Base-by-base conservation (phyloP, 2,888 invertebrate species). In the Petrolisthes cinctipes region DNA sequence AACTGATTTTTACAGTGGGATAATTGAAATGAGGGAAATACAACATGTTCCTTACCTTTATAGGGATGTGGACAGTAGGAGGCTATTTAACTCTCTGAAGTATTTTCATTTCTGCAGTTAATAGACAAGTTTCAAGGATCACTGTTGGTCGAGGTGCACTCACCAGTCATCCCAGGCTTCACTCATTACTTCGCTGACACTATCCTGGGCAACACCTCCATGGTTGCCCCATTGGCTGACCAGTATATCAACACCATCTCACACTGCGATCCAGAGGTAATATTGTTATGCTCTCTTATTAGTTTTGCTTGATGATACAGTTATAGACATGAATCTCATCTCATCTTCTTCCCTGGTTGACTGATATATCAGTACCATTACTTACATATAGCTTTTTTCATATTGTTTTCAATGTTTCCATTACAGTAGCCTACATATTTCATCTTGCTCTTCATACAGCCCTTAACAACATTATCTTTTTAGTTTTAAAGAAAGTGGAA, bases 121-220 rank as follows among this genome's bases (percentile, higher is more conserved):
- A 78, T 37, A 53, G 85, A 82, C 23, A 81, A 81, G 57, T 80
- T 89, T n/a, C 17, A 51, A 11, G 85, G 87, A 0, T 83, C 87
- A 51, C 83, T 89, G 14, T 53, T 89, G 37, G 87, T 89, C 14
- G 85, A 89, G 66, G 80, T 85, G 6, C 87, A 87, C 73, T 86
- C 89, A 5, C 89, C 87, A 2, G 79, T 75, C 78, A 86, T 87
- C 57, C 89, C 89, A 0, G 87, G 87, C 1, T 87, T 89, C 82
- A 85, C 71, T 20, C 81, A 86, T 37, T 86, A 89, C 79, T 82
- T 87, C 51, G 82, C 83, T 14, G 57, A 82, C 37, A 83, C 85
- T 68, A 17, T 89, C n/a, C 37, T 61, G 66, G 56, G 37, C 78
- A 88, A 89, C 53, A 79, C 68, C 6, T 89, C 89, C 23, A 57